Base-by-base conservation (phyloP, 2,113 vertebrate species). In the Poeciliopsis prolifica region DNA sequence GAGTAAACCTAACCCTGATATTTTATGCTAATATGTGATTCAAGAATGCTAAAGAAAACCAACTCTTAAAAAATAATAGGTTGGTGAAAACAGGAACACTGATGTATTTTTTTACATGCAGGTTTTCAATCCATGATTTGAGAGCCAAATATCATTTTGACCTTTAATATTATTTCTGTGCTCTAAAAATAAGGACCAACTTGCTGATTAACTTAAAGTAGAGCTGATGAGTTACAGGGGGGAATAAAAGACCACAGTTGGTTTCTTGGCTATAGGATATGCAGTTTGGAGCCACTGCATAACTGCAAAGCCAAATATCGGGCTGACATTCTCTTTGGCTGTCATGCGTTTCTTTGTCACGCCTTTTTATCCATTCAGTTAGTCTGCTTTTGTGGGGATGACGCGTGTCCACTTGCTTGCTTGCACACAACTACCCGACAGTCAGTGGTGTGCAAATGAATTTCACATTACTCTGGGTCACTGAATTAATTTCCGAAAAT, bases 401-500 rank as follows among this genome's bases (percentile, higher is more conserved):
- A 77, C 58, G 70, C 17, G 54, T 11, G 35, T 10, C 35, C 37
- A 29, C 71, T 26, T 24, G 67, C 60, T 67, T 64, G 54, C 69
- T 8, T 70, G 37, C 62, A 58, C 65, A 37, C 63, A 51, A 19
- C 66, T 44, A 81, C 80, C 83, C 90, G 37, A 86, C 77, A 81
- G 94, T 86, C 93, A 93, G 94, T 88, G 84, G 80, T 95, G 91
- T 93, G 92, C 93, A 95, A 94, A 94, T 95, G 93, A 95, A 95
- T 93, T 91, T 94, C 70, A 28, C 93, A 97, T 97, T 96, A 96
- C 89, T 95, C 92, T 96, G 96, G 96, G 96, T 97, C 96, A 97
- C 94, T 97, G 96, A 97, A 96, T 98, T 96, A 94, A 97, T 97
- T 95, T 96, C 92, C 89, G 92, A 95, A n/a, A 96, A 97, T 96